These are phyloP conservation scores for Drosophila sp. DNA, from an alignment of 1,140 invertebrate species.

Conservation along the genomic window DNA sequence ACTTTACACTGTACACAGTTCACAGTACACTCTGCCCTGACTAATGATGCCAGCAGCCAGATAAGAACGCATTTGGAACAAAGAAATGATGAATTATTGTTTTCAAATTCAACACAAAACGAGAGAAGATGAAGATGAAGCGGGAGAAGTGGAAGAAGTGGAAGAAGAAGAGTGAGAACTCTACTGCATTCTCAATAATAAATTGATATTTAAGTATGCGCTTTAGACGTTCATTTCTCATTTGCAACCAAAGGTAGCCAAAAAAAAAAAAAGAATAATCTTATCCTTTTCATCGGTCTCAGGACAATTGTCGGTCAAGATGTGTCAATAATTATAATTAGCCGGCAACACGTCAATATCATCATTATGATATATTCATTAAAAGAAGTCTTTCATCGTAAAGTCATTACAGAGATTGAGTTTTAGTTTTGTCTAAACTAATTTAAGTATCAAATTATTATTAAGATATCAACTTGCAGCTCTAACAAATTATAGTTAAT, in stretches of 20 bases:
- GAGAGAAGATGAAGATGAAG: not conserved
- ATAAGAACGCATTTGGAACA: conserved; percentile 28
- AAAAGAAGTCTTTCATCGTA: not conserved
- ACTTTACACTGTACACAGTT: not conserved
- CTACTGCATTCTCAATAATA: conserved; percentile 43
- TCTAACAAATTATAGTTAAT: too few species aligned
- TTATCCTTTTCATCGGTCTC: not conserved
- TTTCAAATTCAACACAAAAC: conserved; percentile 46
- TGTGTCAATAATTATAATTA: conserved; percentile 41
- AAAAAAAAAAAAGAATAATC: too few species aligned
- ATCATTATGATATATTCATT: conserved; percentile 12
- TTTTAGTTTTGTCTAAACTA: too few species aligned
- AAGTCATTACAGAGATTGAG: not conserved
- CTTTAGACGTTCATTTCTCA: conserved; percentile 45
- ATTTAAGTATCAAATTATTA: too few species aligned
- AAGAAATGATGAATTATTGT: conserved; percentile 73
- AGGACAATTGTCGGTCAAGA: conserved; percentile 13
- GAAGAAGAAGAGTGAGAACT: not conserved
- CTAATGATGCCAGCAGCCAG: conserved; percentile 65
- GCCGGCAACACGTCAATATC: conserved; percentile 16
- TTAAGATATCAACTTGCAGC: too few species aligned
- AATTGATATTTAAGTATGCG: conserved; percentile 71
- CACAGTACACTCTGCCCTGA: conserved; percentile 37
- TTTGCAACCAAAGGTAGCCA: not conserved
- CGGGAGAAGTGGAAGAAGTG: too few species aligned